phyloP scores from a whole-genome alignment of 2,888 invertebrate species.

The Aelia acuminata region DNA sequence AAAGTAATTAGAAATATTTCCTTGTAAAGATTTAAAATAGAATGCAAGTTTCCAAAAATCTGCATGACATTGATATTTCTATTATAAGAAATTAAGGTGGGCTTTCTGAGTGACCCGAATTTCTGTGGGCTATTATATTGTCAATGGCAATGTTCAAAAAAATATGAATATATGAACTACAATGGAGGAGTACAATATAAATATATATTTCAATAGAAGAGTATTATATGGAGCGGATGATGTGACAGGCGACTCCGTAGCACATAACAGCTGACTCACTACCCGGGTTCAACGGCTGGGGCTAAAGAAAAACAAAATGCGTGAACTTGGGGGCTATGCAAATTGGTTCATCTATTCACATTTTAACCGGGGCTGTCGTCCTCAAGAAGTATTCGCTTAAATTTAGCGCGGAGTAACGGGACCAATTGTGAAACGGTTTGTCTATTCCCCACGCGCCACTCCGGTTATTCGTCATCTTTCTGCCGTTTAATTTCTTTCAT shows the following conservation, averaged over 20 bases:
- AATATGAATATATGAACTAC: neutral
- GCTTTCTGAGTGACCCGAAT: neutral
- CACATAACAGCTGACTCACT: slow-evolving; percentile 6
- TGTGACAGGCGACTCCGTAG: neutral
- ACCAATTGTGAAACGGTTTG: neutral
- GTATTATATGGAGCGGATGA: neutral
- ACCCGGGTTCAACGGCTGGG: slow-evolving; percentile 8
- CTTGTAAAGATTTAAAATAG: no score
- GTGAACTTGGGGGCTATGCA: slow-evolving; percentile 41
- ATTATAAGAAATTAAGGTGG: no score
- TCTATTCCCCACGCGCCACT: neutral
- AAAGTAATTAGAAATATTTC: no score
- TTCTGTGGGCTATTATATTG: neutral
- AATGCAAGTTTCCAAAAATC: no score
- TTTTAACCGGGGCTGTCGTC: neutral
- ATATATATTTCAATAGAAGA: neutral
- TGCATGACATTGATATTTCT: no score
- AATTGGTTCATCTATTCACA: slow-evolving; percentile 9
- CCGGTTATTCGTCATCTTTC: neutral
- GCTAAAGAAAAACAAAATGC: slow-evolving; percentile 3
- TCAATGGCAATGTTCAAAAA: neutral
- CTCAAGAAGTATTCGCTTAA: slow-evolving; percentile 17
- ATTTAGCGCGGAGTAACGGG: neutral
- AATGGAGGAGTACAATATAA: neutral
- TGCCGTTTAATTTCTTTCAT: neutral